A percentile compares a stretch with the other conserved stretches of the same genome.
phyloP scores from a whole-genome alignment of 2,113 vertebrate species.

The Tragelaphus strepsiceros region DNA sequence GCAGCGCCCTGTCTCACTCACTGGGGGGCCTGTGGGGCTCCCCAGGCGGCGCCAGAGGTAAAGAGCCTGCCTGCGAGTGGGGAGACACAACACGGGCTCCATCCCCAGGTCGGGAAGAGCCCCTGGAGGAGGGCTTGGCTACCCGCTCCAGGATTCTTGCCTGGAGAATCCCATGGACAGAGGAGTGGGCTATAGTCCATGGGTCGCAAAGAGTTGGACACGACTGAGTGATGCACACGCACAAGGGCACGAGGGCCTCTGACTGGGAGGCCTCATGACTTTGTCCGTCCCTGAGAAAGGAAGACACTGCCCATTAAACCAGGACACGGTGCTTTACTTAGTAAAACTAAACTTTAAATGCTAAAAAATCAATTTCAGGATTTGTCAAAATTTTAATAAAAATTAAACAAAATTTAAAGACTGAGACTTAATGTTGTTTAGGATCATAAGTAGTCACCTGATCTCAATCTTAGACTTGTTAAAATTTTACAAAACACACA shows the following conservation, averaged over 20 bases:
- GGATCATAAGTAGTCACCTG: neutral
- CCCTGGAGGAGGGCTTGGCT: neutral
- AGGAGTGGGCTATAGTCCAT: neutral
- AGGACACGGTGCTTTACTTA: neutral
- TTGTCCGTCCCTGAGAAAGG: neutral
- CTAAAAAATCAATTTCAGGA: neutral
- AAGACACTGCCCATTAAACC: neutral
- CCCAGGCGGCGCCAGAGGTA: fast-evolving
- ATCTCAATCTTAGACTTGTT: neutral
- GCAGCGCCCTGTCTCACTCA: neutral
- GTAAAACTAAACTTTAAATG: neutral
- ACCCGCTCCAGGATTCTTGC: neutral
- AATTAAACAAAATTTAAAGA: neutral
- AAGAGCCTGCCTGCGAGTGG: neutral
- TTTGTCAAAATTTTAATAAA: neutral
- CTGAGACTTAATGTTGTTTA: neutral
- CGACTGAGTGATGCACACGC: neutral
- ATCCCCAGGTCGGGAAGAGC: neutral
- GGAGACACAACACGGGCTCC: neutral
- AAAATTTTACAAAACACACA: neutral
- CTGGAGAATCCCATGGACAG: neutral
- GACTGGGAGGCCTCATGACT: neutral
- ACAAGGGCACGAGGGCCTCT: neutral
- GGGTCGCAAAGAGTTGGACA: neutral
- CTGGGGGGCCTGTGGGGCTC: neutral